Evolutionary conservation across 2,888 invertebrate genomes (phyloP), one percentile per base, ranked within the genome.

Genomic region (Priocnemis perturbator): DNA sequence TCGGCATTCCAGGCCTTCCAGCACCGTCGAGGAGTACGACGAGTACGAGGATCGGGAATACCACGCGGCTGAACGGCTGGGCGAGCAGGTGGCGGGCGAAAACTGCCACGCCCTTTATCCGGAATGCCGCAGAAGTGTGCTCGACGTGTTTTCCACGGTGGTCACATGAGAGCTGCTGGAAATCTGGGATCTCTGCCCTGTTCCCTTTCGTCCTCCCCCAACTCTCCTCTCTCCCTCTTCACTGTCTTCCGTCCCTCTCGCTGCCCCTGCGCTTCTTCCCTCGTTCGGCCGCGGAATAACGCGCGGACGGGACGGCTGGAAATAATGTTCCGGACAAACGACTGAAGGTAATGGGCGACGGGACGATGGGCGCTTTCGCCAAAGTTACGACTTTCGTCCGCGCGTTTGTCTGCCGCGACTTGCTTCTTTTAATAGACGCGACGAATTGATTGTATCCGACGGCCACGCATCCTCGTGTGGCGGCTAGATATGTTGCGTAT

Each of bases 31-130:
- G 81, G 81, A 88, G 0, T 83, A 94, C 20, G 92, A 93, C 3
- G 91, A 93, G 69, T 92, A 93, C 85, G 90, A 91, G 0, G 94
- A 95, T 87, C 93, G 93, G 75, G 94, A 94, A 85, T 95, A 94
- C 86, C 92, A 93, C 60, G 93, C 93, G 2, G 95, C 95, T 0
- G 95, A 95, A 86, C 89, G 91, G 67, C 86, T 93, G 3, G 95
- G 95, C 3, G 91, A 91, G 81, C 89, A 90, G 69, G 69, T 67
- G 78, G 76, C 78, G 66, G 85, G 85, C 0, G 91, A 90, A 23
- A 89, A 90, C 53, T 91, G 94, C 81, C 91, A 92, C 78, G 88
- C 88, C 37, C 85, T 93, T 73, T 94, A 93, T 88, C 92, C 93
- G 0, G 93, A 93, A 81, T 94, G 94, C 82, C 90, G 91, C 70